A percentile compares a stretch with the other conserved stretches of the same genome.
These are phyloP conservation scores for Perca flavescens DNA, from an alignment of 2,113 vertebrate genomes.

Conservation along the genomic window DNA sequence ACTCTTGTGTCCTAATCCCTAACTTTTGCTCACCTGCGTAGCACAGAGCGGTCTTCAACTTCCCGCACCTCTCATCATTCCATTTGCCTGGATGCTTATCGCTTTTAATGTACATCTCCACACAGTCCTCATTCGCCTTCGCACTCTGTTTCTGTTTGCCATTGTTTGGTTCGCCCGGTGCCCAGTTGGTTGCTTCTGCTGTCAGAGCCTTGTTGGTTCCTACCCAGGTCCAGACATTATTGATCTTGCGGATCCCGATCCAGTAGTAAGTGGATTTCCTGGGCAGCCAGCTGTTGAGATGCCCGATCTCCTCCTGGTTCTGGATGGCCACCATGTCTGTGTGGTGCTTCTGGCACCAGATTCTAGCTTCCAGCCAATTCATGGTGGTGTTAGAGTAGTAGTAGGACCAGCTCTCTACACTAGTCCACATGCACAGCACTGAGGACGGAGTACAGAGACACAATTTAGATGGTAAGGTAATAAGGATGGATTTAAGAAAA, in stretches of 20 bases:
- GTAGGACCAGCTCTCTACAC: conserved; percentile 90
- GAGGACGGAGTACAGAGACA: conserved; percentile 26
- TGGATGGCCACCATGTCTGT: conserved; percentile 97
- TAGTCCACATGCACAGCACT: conserved; percentile 76
- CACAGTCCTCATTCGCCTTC: conserved; percentile 87
- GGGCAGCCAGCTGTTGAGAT: conserved; percentile 87
- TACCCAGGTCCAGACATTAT: conserved; percentile 91
- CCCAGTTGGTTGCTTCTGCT: conserved; percentile 90
- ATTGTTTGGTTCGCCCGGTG: conserved; percentile 89
- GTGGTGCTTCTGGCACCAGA: conserved; percentile 84
- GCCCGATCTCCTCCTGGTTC: conserved; percentile 88
- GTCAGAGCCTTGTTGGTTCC: conserved; percentile 89
- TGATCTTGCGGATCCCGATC: conserved; percentile 93
- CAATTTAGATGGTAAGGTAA: background rate
- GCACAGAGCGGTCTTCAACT: conserved; percentile 89
- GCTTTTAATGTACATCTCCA: conserved; percentile 95
- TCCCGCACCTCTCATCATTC: conserved; percentile 90
- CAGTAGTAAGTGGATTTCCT: conserved; percentile 84
- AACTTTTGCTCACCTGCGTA: conserved; percentile 84
- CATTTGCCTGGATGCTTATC: conserved; percentile 80
- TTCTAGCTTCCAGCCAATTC: conserved; percentile 83
- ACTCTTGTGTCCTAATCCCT: background rate
- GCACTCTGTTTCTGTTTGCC: fast-evolving
- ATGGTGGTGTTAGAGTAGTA: conserved; percentile 74
- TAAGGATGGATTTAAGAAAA: background rate